Conservation (phyloP, 2,113 vertebrate species). For the Vulpes vulpes region DNA sequence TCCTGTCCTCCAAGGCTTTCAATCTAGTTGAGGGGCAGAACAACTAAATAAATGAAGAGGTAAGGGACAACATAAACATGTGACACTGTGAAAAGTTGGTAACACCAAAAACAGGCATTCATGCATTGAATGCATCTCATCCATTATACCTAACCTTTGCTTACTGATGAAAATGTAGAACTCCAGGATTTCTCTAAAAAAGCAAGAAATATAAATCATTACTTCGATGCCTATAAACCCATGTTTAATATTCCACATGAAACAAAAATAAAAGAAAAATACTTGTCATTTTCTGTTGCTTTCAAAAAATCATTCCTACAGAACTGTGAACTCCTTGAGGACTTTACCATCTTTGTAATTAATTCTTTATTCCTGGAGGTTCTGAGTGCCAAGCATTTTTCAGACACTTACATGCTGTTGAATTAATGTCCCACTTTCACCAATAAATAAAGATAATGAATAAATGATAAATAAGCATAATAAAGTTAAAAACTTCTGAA, state of each 20-base stretch:
- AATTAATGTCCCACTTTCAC: not conserved
- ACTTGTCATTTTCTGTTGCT: not conserved
- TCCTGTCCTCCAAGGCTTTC: not conserved
- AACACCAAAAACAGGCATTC: not conserved
- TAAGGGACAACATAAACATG: not conserved
- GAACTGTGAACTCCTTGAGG: not conserved
- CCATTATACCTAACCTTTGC: not conserved
- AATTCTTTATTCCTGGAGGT: not conserved
- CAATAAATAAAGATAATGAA: slow-evolving; percentile 1
- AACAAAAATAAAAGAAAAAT: not conserved
- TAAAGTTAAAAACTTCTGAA: not conserved
- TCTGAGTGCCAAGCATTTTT: not conserved
- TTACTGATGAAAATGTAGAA: not conserved
- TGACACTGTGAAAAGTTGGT: not conserved
- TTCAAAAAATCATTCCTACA: not conserved
- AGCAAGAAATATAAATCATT: not conserved
- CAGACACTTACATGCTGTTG: not conserved
- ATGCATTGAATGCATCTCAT: not conserved
- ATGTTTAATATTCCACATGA: not conserved
- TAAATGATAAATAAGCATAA: too few species aligned
- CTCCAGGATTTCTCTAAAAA: not conserved
- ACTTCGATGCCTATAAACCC: not conserved
- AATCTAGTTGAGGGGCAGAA: not conserved
- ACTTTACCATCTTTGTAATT: not conserved
- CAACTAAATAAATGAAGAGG: not conserved